Evolutionary conservation across 1,140 invertebrate genomes (phyloP).

Genomic region (Mamestra configurata): DNA sequence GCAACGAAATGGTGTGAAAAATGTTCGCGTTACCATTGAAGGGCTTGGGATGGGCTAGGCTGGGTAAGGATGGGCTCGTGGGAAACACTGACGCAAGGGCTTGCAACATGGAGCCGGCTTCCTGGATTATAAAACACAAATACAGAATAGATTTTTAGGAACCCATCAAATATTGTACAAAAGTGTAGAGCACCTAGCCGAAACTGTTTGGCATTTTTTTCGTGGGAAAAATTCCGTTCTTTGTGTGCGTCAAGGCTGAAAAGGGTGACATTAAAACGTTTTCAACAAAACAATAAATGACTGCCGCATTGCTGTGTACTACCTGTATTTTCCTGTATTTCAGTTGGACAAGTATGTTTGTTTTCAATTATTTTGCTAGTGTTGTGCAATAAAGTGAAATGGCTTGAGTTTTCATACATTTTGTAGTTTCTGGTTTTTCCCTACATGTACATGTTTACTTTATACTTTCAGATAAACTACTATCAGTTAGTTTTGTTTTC

Average conservation of each 20-base stretch:
- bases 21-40: conserved; percentile 68
- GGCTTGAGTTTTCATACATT: not conserved
- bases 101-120: conserved; percentile 50
- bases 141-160: not conserved
- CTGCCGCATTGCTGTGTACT: conserved; percentile 13
- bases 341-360: not conserved
- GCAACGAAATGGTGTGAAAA: conserved; percentile 81
- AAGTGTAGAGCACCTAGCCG: not conserved
- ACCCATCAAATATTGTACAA: not conserved
- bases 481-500: not conserved
- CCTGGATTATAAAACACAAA: conserved; percentile 41
- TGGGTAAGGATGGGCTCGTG: conserved; percentile 78
- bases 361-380: not conserved
- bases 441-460: not conserved
- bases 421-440: not conserved
- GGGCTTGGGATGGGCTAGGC: conserved; percentile 63
- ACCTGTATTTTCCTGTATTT: not conserved
- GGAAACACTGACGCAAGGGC: conserved; percentile 67
- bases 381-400: not conserved
- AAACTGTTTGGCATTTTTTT: not conserved
- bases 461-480: not conserved
- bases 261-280: conserved; percentile 21
- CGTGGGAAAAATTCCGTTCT: conserved; percentile 29
- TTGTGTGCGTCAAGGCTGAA: conserved; percentile 25
- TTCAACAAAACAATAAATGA: conserved; percentile 2